Percentiles rank a stretch among this genome's conserved stretches.
Conservation (phyloP, 2,888 invertebrate species). For the Crepidodera aurea region DNA sequence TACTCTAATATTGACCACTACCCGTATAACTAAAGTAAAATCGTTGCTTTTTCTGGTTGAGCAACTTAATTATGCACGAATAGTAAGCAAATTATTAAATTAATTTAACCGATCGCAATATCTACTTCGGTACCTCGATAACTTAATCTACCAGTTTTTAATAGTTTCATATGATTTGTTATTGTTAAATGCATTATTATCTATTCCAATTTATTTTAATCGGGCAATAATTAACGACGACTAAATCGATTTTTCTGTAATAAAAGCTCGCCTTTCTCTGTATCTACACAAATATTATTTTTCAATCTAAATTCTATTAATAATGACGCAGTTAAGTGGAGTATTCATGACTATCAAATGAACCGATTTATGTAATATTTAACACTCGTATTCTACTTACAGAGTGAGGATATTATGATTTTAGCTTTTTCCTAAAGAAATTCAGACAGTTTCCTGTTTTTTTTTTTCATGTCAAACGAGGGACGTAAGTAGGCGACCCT, state of each 20-base stretch:
- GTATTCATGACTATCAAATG: constrained; percentile 30
- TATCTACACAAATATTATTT: constrained; percentile 40
- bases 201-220: constrained; percentile 12
- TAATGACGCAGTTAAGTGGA: constrained; percentile 36
- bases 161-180: not conserved
- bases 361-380: constrained; percentile 33
- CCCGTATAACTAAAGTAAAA: too few relatives aligned
- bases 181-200: constrained; percentile 4
- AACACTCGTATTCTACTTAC: not conserved
- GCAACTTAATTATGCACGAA: too few relatives aligned
- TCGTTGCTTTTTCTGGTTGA: too few relatives aligned
- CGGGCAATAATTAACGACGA: constrained; percentile 5
- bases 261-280: constrained; percentile 36
- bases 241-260: constrained; percentile 25
- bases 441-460: not conserved
- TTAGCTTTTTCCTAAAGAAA: not conserved
- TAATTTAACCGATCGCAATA: not conserved
- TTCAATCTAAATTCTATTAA: constrained; percentile 50
- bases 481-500: too few relatives aligned
- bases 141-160: not conserved
- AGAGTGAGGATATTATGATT: not conserved
- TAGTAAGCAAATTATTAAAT: too few relatives aligned
- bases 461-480: too few relatives aligned
- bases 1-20: too few relatives aligned
- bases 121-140: not conserved